A percentile compares a stretch with the other conserved stretches of the same genome.
These are phyloP conservation scores for Hippocampus guttulatus DNA, from an alignment of 2,113 vertebrate genomes.

Conservation along the genomic window DNA sequence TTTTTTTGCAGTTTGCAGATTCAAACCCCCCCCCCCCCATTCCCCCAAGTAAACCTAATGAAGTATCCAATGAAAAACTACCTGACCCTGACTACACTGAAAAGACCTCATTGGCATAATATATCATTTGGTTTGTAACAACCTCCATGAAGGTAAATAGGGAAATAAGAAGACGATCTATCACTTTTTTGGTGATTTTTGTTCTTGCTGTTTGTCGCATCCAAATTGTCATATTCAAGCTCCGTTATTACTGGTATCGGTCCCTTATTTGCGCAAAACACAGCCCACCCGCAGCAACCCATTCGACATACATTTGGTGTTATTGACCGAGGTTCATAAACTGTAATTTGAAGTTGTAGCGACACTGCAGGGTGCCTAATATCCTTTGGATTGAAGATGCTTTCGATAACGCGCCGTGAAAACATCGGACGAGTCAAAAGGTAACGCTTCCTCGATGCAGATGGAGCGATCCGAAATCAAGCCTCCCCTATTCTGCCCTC, in stretches of 20 bases:
- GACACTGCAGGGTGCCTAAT: slow-evolving; percentile 54
- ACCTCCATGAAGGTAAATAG: neutral
- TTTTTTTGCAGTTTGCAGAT: too few species aligned
- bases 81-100: too few species aligned
- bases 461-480: slow-evolving; percentile 61
- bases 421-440: slow-evolving; percentile 55
- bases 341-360: slow-evolving; percentile 47
- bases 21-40: too few species aligned
- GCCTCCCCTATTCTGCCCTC: slow-evolving; percentile 39
- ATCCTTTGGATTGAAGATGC: slow-evolving; percentile 53
- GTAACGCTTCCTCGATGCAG: slow-evolving; percentile 59
- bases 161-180: neutral
- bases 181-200: neutral
- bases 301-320: slow-evolving; percentile 55
- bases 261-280: slow-evolving; percentile 43
- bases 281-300: slow-evolving; percentile 46
- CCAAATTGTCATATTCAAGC: slow-evolving; percentile 33
- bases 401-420: slow-evolving; percentile 33
- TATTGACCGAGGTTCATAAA: slow-evolving; percentile 56
- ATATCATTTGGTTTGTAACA: neutral
- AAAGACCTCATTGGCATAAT: neutral
- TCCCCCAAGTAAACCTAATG: too few species aligned
- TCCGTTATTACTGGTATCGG: slow-evolving; percentile 43
- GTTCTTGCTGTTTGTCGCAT: slow-evolving; percentile 27
- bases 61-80: neutral